Base-by-base conservation (phyloP, 2,797 vertebrate species). In the Avahi laniger region DNA sequence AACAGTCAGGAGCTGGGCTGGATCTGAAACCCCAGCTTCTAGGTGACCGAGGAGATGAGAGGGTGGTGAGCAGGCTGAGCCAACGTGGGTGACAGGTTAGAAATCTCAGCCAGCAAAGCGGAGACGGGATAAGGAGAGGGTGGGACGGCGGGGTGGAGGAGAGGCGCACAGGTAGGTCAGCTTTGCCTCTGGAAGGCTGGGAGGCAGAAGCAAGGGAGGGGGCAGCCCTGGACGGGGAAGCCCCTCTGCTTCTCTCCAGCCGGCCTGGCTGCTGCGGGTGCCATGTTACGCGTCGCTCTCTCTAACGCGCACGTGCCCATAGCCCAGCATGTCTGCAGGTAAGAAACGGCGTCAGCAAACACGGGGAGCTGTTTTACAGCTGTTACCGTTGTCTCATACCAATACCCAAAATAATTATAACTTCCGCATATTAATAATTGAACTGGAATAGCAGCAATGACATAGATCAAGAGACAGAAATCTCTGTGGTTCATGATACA, bases 351-450 rank as follows among this genome's bases (percentile, higher is more conserved):
- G 59, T 86, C 57, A 13, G 50, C 67, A 17, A 87, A 95, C 48
- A 1, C 13, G 7, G 59, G 93, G 96, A 98, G 98, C 94, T 97
- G 10, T 93, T 98, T 98, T 98, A 98, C 97, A 97, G 97, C 84
- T 98, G 43, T 43, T 98, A 96, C 98, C 98, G 98, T 99, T 98
- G 98, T 98, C 98, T 98, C 52, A 0, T 97, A 97, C n/a, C 97
- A 96, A 90, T 97, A 97, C 78, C 97, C 92, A 96, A 97, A 98
- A 98, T 98, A 98, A 98, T 98, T 98, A 96, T 92, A 97, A 97
- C 83, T 98, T 79, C 86, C 96, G 82, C 96, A 81, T 97, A 98
- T 99, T 98, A 98, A 98, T 98, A 98, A 98, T 92, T 98, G 94
- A 98, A 94, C 83, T 92, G 94, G 96, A 95, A 98, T 95, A 93